Conservation (phyloP, 2,888 invertebrate species). For the Metallyticus violacea region DNA sequence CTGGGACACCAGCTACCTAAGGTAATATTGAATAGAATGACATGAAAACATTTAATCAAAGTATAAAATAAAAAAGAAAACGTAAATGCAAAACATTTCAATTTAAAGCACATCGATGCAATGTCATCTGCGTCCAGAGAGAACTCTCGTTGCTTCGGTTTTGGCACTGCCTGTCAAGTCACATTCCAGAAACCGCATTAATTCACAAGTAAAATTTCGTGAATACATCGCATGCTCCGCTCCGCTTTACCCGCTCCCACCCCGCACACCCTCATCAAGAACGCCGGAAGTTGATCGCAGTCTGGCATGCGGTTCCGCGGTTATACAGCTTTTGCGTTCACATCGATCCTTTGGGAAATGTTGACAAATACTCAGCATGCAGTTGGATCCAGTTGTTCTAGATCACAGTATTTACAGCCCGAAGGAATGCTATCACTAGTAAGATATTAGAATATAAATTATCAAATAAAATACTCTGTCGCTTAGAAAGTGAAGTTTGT, state of each 20-base stretch:
- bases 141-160: neutral
- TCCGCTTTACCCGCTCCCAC: neutral
- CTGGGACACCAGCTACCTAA: no score
- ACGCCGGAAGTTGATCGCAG: neutral
- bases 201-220: neutral
- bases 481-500: no score
- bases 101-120: no score
- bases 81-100: no score
- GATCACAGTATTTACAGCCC: neutral
- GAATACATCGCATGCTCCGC: neutral
- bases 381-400: neutral
- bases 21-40: no score
- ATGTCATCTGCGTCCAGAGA: neutral
- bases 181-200: neutral
- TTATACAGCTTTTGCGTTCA: neutral
- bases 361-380: neutral
- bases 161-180: no score
- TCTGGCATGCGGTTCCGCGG: neutral
- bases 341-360: neutral
- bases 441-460: no score
- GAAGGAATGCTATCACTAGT: no score
- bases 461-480: no score
- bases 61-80: no score
- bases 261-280: neutral
- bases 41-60: no score